These are phyloP conservation scores for Tachycineta bicolor DNA, from an alignment of 2,113 vertebrate species.

Conservation along the genomic window DNA sequence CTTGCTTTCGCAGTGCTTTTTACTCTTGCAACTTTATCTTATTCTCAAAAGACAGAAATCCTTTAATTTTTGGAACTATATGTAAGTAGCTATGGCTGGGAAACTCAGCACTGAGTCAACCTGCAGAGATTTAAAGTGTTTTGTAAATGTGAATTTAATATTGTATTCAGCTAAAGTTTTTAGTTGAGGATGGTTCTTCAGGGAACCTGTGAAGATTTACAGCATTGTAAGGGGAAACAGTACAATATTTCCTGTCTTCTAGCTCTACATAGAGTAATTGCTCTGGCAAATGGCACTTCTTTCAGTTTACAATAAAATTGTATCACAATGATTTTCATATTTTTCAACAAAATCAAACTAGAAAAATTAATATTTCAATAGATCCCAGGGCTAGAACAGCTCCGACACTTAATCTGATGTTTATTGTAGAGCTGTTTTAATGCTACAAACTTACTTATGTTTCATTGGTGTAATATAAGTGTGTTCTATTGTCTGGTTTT, in stretches of 20 bases:
- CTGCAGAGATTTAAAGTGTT: background rate
- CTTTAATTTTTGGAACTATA: background rate
- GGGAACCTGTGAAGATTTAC: background rate
- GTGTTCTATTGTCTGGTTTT: background rate
- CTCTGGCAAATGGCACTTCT: background rate
- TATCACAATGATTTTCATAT: background rate
- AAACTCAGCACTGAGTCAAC: background rate
- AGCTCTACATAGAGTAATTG: background rate
- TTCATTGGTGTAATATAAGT: background rate
- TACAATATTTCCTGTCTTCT: background rate
- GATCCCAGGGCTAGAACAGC: rapidly evolving
- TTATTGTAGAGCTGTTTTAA: background rate
- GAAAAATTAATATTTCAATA: background rate
- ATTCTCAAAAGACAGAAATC: background rate
- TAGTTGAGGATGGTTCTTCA: background rate
- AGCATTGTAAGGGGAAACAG: background rate
- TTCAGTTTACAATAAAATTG: background rate
- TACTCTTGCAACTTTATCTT: background rate
- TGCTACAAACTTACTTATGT: background rate
- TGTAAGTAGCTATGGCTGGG: background rate
- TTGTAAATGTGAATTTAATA: background rate
- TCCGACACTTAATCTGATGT: background rate
- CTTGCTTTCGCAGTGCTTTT: background rate
- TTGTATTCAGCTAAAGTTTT: background rate
- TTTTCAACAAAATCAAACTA: background rate